A percentile compares a stretch with the other conserved stretches of the same genome.
phyloP scores from a whole-genome alignment of 2,888 invertebrate genomes.

The Crocallis elinguaria region DNA sequence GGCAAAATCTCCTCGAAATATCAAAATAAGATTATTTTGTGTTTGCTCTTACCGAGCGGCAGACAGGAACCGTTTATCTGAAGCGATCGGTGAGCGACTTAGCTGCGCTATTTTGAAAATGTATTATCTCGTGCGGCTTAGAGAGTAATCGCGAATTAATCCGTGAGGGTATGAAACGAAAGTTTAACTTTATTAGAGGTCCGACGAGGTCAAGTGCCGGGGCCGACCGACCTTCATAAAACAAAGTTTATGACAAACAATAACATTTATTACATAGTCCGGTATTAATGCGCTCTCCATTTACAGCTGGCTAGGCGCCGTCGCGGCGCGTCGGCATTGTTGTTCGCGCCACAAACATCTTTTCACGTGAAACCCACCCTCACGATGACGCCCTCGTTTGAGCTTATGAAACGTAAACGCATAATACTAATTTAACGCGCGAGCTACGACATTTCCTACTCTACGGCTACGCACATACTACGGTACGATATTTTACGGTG shows the following conservation, averaged over 20 bases:
- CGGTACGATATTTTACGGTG: too few relatives aligned
- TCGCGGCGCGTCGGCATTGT: conserved; percentile 60
- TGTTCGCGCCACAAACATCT: conserved; percentile 58
- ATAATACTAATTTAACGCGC: background rate
- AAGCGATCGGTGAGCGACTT: conserved; percentile 42
- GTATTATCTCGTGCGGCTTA: conserved; percentile 47
- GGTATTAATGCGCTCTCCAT: conserved; percentile 78
- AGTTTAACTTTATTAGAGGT: conserved; percentile 73
- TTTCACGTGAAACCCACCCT: conserved; percentile 39
- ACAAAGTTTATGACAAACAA: conserved; percentile 82
- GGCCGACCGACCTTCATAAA: conserved; percentile 75
- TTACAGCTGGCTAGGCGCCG: conserved; percentile 71
- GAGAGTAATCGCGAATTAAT: conserved; percentile 56
- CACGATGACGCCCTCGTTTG: background rate
- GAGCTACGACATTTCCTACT: background rate
- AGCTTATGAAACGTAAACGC: conserved; percentile 1
- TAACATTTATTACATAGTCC: conserved; percentile 82
- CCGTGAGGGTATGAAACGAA: conserved; percentile 58
- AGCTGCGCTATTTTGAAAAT: conserved; percentile 24
- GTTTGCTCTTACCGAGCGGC: conserved; percentile 51
- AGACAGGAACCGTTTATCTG: conserved; percentile 48
- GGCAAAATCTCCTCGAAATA: conserved; percentile 62
- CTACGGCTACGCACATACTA: background rate
- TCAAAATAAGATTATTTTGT: conserved; percentile 68
- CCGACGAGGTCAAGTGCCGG: conserved; percentile 60